A percentile compares a stretch with the other conserved stretches of the same genome.
phyloP scores from a whole-genome alignment of 2,797 vertebrate genomes.

The Sorex maritimensis region DNA sequence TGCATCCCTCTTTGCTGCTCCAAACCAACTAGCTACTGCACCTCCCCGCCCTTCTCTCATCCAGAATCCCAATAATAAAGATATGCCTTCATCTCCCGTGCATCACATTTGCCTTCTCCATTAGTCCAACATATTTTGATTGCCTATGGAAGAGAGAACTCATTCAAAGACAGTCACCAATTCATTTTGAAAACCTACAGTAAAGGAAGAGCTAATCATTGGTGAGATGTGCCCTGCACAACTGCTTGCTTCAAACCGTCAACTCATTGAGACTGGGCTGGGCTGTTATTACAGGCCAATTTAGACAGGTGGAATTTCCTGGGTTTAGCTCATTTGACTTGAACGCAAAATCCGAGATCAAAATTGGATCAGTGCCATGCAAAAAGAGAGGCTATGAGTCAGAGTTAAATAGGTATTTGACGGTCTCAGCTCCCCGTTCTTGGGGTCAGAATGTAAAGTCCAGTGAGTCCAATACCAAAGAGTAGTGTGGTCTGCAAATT shows the following conservation, averaged over 20 bases:
- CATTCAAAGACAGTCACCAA: constrained; percentile 9
- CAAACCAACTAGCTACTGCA: too few relatives aligned
- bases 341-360: not conserved
- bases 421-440: not conserved
- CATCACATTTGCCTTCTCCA: constrained; percentile 16
- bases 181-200: not conserved
- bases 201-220: constrained; percentile 36
- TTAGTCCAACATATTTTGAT: not conserved
- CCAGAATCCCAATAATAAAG: not conserved
- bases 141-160: not conserved
- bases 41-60: not conserved
- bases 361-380: not conserved
- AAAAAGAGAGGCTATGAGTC: not conserved
- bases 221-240: not conserved
- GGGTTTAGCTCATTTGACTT: not conserved
- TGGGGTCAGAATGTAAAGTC: not conserved
- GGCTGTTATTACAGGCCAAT: not conserved
- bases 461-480: not conserved
- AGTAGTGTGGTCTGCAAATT: not conserved
- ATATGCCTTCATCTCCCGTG: constrained; percentile 6
- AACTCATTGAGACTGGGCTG: not conserved
- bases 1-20: not conserved
- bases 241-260: not conserved
- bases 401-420: not conserved
- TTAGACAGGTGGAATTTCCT: not conserved